Percentiles rank a stretch among this genome's conserved stretches.
Evolutionary conservation across 1,140 invertebrate genomes (phyloP).

Genomic region (Homalodisca vitripennis): DNA sequence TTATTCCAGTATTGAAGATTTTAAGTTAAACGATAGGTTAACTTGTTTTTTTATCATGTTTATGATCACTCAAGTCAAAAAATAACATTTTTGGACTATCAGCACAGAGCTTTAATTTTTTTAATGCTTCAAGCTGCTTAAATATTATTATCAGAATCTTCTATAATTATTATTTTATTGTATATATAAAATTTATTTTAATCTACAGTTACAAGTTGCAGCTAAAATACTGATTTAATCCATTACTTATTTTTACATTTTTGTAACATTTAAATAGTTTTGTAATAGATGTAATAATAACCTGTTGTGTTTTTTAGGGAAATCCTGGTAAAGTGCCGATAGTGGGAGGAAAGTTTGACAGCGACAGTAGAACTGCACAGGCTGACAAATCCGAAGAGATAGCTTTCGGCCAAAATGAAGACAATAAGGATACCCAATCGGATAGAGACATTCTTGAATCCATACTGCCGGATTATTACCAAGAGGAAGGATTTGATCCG

Average conservation of each 20-base stretch:
- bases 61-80: too few relatives aligned
- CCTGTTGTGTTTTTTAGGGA: background rate
- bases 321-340: constrained; percentile 28
- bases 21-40: too few relatives aligned
- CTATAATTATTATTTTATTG: background rate
- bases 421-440: constrained; percentile 26
- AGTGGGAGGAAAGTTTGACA: constrained; percentile 7
- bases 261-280: background rate
- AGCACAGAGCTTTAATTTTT: too few relatives aligned
- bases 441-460: constrained; percentile 42
- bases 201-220: too few relatives aligned
- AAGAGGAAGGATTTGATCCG: constrained; percentile 38
- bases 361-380: background rate
- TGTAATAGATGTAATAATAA: background rate
- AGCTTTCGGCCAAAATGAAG: background rate
- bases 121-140: background rate
- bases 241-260: background rate
- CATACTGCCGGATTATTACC: constrained; percentile 40
- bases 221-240: background rate
- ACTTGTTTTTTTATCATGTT: too few relatives aligned
- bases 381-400: background rate
- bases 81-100: too few relatives aligned
- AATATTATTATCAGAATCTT: background rate
- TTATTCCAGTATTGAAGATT: too few relatives aligned
- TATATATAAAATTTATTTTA: background rate